Conservation (phyloP, 1,140 invertebrate genomes). For the Drosophila neocordata region DNA sequence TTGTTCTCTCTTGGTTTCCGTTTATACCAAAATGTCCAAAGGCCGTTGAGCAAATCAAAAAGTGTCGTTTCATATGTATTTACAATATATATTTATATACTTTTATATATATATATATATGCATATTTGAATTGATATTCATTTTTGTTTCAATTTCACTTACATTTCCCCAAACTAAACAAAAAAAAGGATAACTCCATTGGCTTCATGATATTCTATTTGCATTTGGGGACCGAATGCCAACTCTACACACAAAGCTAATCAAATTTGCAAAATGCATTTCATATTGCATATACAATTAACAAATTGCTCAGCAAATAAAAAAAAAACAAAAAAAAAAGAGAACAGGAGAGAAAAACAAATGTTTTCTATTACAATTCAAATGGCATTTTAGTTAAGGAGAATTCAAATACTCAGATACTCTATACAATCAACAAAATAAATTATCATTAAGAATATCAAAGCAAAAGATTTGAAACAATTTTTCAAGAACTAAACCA, state of each 20-base stretch:
- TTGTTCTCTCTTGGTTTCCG: too few relatives aligned
- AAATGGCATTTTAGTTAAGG: too few relatives aligned
- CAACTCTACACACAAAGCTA: conserved; percentile 22
- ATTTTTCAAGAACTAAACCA: too few relatives aligned
- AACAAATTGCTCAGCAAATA: conserved; percentile 53
- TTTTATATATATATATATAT: conserved; percentile 27
- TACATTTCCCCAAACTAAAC: neutral
- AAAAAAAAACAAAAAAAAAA: conserved; percentile 12
- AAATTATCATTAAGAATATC: too few relatives aligned
- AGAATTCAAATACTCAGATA: too few relatives aligned
- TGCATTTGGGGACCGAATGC: conserved; percentile 23
- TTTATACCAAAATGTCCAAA: too few relatives aligned
- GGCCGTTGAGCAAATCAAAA: neutral
- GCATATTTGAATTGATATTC: conserved; percentile 75
- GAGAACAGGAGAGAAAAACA: neutral
- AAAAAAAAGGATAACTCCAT: neutral
- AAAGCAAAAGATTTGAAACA: too few relatives aligned
- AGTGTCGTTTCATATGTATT: conserved; percentile 34
- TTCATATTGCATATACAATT: conserved; percentile 60
- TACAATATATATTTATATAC: conserved; percentile 16
- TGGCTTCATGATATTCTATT: conserved; percentile 22
- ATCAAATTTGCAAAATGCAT: conserved; percentile 58
- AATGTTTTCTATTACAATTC: too few relatives aligned
- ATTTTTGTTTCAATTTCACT: conserved; percentile 66
- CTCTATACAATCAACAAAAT: too few relatives aligned